Evolutionary conservation across 2,797 vertebrate genomes (phyloP).

Genomic region (Acestrorhynchus altus): DNA sequence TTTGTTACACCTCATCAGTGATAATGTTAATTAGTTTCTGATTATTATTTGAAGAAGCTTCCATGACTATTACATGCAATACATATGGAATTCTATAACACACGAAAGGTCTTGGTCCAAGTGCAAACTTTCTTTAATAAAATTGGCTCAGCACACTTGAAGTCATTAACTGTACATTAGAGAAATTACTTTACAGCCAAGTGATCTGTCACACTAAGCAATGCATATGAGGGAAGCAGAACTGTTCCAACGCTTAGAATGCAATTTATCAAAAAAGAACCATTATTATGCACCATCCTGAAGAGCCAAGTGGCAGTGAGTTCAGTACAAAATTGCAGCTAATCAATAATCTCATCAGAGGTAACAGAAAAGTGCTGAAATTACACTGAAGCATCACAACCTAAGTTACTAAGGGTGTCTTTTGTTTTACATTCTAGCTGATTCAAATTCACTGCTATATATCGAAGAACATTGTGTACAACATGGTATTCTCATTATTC

Average conservation of each 20-base stretch:
- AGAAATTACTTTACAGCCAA: neutral
- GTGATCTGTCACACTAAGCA: neutral
- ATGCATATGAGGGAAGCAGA: neutral
- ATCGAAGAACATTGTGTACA: neutral
- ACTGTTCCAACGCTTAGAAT: neutral
- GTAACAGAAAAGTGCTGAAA: neutral
- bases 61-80: neutral
- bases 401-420: neutral
- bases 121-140: neutral
- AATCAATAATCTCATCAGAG: neutral
- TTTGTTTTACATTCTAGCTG: neutral
- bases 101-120: neutral
- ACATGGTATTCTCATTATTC: neutral
- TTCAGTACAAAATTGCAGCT: neutral
- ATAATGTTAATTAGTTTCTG: conserved; percentile 9
- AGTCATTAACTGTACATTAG: conserved; percentile 4
- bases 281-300: neutral
- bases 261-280: neutral
- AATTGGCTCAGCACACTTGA: neutral
- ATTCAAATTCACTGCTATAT: neutral
- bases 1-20: neutral
- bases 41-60: conserved; percentile 1
- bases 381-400: neutral
- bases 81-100: neutral
- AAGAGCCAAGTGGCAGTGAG: neutral